Base-by-base conservation (phyloP, 1,140 invertebrate species). In the Ectropis grisescens region DNA sequence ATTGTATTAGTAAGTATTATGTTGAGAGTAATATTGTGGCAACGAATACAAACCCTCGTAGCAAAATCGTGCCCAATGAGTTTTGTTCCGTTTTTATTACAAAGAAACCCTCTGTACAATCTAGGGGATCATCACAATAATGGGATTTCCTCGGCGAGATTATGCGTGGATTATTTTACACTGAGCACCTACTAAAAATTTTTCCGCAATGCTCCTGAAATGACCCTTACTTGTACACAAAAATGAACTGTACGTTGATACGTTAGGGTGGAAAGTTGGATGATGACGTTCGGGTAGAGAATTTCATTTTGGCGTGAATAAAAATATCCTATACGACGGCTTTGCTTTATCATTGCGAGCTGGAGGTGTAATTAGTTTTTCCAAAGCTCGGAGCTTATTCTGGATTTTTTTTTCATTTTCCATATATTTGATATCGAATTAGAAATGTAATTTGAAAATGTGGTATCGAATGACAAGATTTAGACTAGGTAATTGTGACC, bases 291-390 rank as follows among this genome's bases (percentile, higher is more conserved):
- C 6, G 13, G 34, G 23, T 40, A 29, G 58, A 42, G 56, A 78
- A 74, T 68, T 78, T 76, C 62, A 76, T 78, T 81, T 70, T 62
- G 70, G 60, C 58, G 57, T 44, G 64, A 74, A 76, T 76, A 81
- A 81, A 78, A 80, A 80, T 80, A 78, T 76, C 62, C 54, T 58
- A 78, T 71, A 74, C 66, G 62, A 67, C 65, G 66, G 66, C 64
- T 80, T 78, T 80, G 75, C 70, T 80, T 80, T 80, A 78, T 80
- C 75, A 80, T 78, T 74, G 60, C 62, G 65, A 71, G 58, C 61
- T 60, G 58, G 50, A 50, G 55, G 62, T 66, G 64, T 80, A 78
- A 80, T 80, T 78, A 80, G 75, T 80, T 78, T 80, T 75, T 54
- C 60, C 55, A 71, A 68, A 67, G 49, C 46, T 45, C 37, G 42